phyloP scores from a whole-genome alignment of 2,888 invertebrate genomes.

The Stomorhina lunata region DNA sequence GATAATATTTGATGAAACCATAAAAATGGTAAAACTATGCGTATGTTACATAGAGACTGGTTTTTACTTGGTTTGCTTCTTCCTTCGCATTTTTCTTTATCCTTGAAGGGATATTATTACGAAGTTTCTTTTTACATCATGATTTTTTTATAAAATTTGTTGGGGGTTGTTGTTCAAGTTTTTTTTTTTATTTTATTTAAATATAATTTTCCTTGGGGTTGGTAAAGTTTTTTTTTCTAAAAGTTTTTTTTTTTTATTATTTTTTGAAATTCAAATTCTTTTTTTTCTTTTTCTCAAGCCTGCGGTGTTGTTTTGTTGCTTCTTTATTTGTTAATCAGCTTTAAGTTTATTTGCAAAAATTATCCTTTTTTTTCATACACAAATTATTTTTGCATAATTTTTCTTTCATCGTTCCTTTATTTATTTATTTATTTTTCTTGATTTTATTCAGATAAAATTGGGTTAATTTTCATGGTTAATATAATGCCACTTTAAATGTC shows the following conservation, averaged over 20 bases:
- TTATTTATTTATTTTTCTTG: constrained; percentile 40
- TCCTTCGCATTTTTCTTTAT: constrained; percentile 19
- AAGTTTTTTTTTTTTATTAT: not conserved
- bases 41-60: too few species aligned
- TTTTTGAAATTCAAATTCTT: constrained; percentile 37
- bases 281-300: constrained; percentile 29
- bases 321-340: constrained; percentile 39
- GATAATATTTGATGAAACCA: constrained; percentile 60
- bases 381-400: constrained; percentile 57
- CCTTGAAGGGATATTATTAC: constrained; percentile 53
- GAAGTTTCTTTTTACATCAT: not conserved
- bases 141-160: not conserved
- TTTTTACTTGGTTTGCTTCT: not conserved
- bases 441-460: constrained; percentile 52
- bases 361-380: not conserved
- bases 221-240: not conserved
- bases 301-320: constrained; percentile 12
- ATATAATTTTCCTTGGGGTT: constrained; percentile 18
- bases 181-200: not conserved
- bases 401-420: not conserved
- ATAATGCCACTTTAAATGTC: constrained; percentile 54
- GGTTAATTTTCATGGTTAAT: constrained; percentile 61
- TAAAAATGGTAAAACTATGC: constrained; percentile 52
- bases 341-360: constrained; percentile 28
- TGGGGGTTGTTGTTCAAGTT: constrained; percentile 21